phyloP scores from a whole-genome alignment of 2,113 vertebrate genomes.

The Clarias batrachus region DNA sequence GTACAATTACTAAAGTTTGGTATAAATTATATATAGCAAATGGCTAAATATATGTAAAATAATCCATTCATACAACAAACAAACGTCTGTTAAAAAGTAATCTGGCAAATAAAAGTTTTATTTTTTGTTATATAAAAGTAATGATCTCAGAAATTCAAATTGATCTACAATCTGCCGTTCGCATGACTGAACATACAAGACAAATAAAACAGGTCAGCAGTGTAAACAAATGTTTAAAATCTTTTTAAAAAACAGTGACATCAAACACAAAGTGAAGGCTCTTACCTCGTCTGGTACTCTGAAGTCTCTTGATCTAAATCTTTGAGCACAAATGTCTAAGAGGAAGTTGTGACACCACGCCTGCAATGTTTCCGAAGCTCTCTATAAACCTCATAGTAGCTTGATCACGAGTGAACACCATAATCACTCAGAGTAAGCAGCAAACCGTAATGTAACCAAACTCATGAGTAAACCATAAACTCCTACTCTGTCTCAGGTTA shows the following conservation, averaged over 20 bases:
- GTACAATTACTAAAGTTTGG: not conserved
- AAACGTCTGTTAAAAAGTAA: not conserved
- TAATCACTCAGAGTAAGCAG: slow-evolving; percentile 14
- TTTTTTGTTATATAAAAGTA: not conserved
- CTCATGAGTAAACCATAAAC: slow-evolving; percentile 10
- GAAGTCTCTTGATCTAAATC: slow-evolving; percentile 57
- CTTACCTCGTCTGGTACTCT: slow-evolving; percentile 58
- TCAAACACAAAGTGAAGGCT: slow-evolving; percentile 55
- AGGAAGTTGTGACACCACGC: slow-evolving; percentile 69
- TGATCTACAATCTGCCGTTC: not conserved
- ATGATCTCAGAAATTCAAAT: not conserved
- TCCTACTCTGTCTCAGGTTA: not conserved
- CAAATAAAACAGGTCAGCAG: no score
- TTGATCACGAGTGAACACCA: slow-evolving; percentile 30
- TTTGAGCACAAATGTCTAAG: slow-evolving; percentile 58
- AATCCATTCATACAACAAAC: not conserved
- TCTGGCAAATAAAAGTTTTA: not conserved
- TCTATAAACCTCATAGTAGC: slow-evolving; percentile 22
- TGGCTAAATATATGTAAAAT: not conserved
- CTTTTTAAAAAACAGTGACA: not conserved
- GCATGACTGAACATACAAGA: no score
- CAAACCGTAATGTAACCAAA: slow-evolving; percentile 30
- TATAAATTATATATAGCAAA: not conserved
- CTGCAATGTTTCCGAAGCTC: slow-evolving; percentile 58
- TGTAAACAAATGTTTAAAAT: not conserved